Evolutionary conservation across 2,888 invertebrate species (phyloP), one percentile per base, ranked within the genome.

Genomic region (Drosophila neonasuta): DNA sequence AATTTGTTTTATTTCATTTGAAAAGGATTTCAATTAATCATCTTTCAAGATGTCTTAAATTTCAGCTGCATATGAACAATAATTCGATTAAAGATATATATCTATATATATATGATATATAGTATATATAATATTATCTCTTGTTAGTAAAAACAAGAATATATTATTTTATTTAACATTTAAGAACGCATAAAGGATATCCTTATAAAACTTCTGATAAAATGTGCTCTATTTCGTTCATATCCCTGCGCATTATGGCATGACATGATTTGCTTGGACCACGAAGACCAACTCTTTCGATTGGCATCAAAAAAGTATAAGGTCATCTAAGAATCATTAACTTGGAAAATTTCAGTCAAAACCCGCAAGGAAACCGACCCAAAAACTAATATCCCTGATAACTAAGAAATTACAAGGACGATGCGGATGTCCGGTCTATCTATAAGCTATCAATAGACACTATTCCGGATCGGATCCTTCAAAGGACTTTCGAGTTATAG

Each of bases 1-100:
- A 46, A 2, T 2, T 48, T 42, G 52, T 73, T 74, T 73, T 20
- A 57, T 71, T 71, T 13, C 8, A 32, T 32, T 1, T 32, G 1
- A 10, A 10, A 8, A 10, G 20, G 1, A 20, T 15, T 15, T 15
- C 15, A 15, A 15, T 3, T 20, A 4, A 20, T 4, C 4, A 20
- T 20, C 0, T 17, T 17, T 17, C 17, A 17, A 17, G 17, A 17
- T 20, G 20, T 20, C 20, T 32, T 32, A 1, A 32, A 32, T 24
- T 24, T 24, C 5, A 0, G 1, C 0, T 20, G 20, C 20, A 20
- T 20, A 20, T 20, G 20, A 20, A 20, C 20, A 20, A 20, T 4
- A 20, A 20, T 1, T 1, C 5, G 24, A 24, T 24, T 24, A 5
- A 24, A 24, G 24, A 24, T 24, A 20, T 20, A 5, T 20, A 5